Percentiles rank a stretch among this genome's conserved stretches.
Evolutionary conservation across 2,888 invertebrate genomes (phyloP).

Genomic region (Epistrophella euchroma): DNA sequence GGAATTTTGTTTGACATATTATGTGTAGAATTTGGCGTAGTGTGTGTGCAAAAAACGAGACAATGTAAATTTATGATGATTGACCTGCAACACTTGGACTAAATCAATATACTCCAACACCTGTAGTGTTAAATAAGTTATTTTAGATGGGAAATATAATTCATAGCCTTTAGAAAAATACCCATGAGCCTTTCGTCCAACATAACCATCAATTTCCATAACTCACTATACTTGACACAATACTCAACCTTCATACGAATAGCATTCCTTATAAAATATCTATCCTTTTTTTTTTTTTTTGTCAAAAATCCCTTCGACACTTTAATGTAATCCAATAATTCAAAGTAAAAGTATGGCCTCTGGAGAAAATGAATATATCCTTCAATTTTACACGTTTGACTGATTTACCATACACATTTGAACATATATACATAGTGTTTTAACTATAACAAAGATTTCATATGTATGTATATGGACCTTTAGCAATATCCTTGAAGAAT

Average conservation of each 20-base stretch:
- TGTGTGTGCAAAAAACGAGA: too few species aligned
- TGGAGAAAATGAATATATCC: conserved; percentile 10
- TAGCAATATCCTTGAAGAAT: conserved; percentile 43
- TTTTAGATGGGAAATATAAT: not conserved
- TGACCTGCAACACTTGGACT: not conserved
- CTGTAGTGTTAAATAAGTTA: conserved; percentile 10
- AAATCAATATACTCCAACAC: not conserved
- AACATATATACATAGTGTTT: not conserved
- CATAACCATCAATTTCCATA: conserved; percentile 24
- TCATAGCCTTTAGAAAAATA: not conserved
- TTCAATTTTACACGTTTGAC: conserved; percentile 36
- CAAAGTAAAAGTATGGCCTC: conserved; percentile 26
- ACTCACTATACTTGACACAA: conserved; percentile 6
- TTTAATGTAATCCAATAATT: conserved; percentile 34
- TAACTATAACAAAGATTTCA: not conserved
- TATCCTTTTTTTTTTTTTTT: conserved; percentile 1
- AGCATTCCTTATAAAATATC: conserved; percentile 4
- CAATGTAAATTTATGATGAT: not conserved
- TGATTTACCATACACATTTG: conserved; percentile 17
- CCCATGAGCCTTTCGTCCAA: conserved; percentile 6
- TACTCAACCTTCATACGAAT: conserved; percentile 7
- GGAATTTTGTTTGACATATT: too few species aligned
- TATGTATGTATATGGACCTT: not conserved
- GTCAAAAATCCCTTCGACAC: conserved; percentile 41
- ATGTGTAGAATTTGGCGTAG: too few species aligned